phyloP scores from a whole-genome alignment of 2,888 invertebrate genomes.

The Ypsolopha sequella region DNA sequence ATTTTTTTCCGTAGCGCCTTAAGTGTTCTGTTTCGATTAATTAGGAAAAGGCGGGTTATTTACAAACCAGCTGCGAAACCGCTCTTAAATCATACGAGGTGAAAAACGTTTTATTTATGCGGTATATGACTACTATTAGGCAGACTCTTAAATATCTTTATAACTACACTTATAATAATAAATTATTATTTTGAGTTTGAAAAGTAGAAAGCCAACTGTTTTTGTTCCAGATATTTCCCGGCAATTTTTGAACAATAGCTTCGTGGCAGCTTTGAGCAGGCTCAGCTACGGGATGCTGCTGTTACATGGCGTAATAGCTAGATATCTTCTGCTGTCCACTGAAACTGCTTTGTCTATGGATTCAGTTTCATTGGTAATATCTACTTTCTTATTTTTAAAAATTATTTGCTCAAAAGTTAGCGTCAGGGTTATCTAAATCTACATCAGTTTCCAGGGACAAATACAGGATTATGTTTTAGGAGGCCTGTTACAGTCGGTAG shows the following conservation, averaged over 20 bases:
- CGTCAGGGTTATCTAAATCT: background rate
- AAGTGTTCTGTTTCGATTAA: too few species aligned
- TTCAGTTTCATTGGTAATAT: constrained; percentile 55
- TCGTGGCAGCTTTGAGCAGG: constrained; percentile 63
- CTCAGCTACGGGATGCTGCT: constrained; percentile 66
- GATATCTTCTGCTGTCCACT: constrained; percentile 48
- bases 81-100: too few species aligned
- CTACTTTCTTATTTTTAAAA: background rate
- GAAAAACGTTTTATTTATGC: too few species aligned
- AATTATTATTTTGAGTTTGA: too few species aligned
- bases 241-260: constrained; percentile 43
- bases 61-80: too few species aligned
- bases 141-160: too few species aligned
- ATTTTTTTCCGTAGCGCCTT: too few species aligned
- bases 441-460: background rate
- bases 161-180: too few species aligned
- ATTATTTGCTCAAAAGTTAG: background rate
- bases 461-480: background rate
- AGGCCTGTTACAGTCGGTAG: background rate
- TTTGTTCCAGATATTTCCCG: constrained; percentile 43
- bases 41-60: too few species aligned
- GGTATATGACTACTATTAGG: too few species aligned
- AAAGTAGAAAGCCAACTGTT: too few species aligned
- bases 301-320: constrained; percentile 59
- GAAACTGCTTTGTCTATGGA: constrained; percentile 59